These are phyloP conservation scores for Steinernema khuongi DNA, from an alignment of 1,140 invertebrate genomes.

Conservation along the genomic window DNA sequence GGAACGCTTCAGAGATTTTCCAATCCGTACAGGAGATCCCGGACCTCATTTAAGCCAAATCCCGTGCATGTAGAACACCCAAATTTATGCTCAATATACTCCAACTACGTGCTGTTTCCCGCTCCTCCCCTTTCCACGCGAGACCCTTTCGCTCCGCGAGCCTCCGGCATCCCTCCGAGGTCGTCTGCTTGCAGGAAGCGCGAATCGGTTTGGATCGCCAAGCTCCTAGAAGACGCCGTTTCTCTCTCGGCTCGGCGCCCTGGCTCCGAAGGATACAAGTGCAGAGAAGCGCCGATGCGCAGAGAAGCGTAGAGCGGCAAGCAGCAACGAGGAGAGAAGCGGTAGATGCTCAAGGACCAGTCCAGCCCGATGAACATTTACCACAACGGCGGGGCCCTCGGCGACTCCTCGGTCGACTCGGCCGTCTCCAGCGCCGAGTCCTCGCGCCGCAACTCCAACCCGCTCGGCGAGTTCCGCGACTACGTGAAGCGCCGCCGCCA, in stretches of 20 bases:
- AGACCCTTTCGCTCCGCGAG: neutral
- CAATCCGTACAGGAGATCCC: too few species aligned
- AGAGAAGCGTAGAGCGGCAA: neutral
- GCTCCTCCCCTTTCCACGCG: too few species aligned
- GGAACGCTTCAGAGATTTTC: too few species aligned
- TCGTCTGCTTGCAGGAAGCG: neutral
- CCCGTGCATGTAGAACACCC: too few species aligned
- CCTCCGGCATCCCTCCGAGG: neutral
- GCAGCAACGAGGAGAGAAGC: neutral
- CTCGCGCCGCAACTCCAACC: neutral
- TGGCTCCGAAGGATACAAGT: neutral
- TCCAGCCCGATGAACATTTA: slow-evolving; percentile 7
- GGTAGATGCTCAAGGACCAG: neutral
- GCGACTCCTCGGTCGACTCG: slow-evolving; percentile 9
- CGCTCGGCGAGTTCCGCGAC: neutral
- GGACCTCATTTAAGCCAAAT: too few species aligned
- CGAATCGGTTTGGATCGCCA: neutral
- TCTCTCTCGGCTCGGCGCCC: slow-evolving; percentile 11
- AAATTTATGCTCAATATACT: too few species aligned
- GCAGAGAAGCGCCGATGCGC: neutral
- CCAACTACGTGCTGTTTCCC: too few species aligned
- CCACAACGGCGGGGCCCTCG: neutral
- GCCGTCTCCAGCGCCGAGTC: neutral
- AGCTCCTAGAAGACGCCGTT: neutral
- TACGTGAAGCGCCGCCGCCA: slow-evolving; percentile 3